These are phyloP conservation scores for Dexiosoma caninum DNA, from an alignment of 2,888 invertebrate genomes.

Conservation along the genomic window DNA sequence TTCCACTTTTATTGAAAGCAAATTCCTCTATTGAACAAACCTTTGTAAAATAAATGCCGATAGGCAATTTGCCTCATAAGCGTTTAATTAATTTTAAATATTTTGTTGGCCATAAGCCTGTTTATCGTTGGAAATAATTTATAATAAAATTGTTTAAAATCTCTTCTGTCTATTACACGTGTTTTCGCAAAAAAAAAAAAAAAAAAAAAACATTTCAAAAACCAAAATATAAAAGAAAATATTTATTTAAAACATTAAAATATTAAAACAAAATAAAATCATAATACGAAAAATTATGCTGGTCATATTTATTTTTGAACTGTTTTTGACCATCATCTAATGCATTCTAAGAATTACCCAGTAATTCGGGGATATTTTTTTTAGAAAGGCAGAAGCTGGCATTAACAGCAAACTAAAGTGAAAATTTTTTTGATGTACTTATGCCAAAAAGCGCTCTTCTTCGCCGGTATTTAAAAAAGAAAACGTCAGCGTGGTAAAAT, in stretches of 20 bases:
- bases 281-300: constrained; percentile 28
- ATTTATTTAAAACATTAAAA: constrained; percentile 15
- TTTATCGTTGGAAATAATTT: not conserved
- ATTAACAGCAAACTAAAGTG: no score
- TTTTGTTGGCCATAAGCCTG: not conserved
- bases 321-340: not conserved
- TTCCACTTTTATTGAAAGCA: no score
- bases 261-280: not conserved
- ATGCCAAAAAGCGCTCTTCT: no score
- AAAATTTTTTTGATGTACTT: no score
- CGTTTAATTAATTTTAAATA: not conserved
- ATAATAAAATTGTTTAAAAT: not conserved
- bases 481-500: no score
- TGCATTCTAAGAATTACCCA: not conserved
- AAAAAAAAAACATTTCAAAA: not conserved
- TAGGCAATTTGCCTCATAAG: no score
- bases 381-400: no score
- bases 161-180: not conserved
- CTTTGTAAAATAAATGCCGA: no score
- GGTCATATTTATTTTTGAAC: constrained; percentile 32
- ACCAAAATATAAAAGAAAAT: not conserved
- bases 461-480: no score
- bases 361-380: not conserved
- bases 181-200: no score
- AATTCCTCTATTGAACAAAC: no score